Evolutionary conservation across 2,113 vertebrate genomes (phyloP).

Genomic region (Hypanus sabinus): DNA sequence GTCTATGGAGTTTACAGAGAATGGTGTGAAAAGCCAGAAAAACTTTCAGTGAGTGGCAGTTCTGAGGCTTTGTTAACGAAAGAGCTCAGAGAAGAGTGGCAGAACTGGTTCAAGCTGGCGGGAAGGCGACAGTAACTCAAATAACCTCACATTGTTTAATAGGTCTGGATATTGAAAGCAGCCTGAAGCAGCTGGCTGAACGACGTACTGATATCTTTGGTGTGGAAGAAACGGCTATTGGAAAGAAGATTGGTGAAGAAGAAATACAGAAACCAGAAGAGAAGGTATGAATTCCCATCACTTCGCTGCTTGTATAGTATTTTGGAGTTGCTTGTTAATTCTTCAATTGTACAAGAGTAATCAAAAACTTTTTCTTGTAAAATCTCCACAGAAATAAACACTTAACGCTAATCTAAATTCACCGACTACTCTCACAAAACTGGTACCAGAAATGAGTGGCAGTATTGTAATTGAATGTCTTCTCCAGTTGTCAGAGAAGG

Average conservation of each 20-base stretch:
- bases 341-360: not conserved
- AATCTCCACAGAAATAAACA: not conserved
- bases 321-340: not conserved
- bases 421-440: not conserved
- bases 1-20: no score
- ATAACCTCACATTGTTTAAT: not conserved
- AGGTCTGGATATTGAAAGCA: conserved; percentile 97
- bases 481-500: not conserved
- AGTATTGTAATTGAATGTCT: not conserved
- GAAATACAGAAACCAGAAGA: conserved; percentile 98
- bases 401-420: not conserved
- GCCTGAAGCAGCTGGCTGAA: conserved; percentile 94
- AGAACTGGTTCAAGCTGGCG: no score
- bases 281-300: conserved; percentile 64
- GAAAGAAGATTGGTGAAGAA: conserved; percentile 97
- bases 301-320: not conserved
- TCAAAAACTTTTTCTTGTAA: not conserved
- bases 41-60: no score
- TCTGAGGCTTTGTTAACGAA: no score
- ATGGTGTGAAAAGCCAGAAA: no score
- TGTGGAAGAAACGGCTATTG: conserved; percentile 95
- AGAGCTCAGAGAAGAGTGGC: no score
- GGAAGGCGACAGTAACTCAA: no score
- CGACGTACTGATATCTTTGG: conserved; percentile 98
- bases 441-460: not conserved